Evolutionary conservation across 2,113 vertebrate species (phyloP), one percentile per base, ranked within the genome.

Genomic region (Heterocephalus glaber): DNA sequence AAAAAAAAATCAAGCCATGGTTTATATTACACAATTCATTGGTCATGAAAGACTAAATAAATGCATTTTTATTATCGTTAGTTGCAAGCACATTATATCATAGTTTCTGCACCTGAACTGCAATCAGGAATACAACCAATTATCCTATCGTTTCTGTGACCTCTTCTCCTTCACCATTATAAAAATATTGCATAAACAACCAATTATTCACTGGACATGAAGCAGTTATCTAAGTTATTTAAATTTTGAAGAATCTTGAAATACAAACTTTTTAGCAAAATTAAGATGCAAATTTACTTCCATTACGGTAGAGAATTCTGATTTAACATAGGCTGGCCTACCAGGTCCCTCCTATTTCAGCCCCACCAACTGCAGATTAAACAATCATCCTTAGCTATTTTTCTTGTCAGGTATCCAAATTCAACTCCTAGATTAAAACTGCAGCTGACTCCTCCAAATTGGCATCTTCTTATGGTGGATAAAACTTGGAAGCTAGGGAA

Each of bases 331-430:
- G 47, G 13, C 6, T 87, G 52, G n/a, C 28, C 86, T 90, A 54
- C 44, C 2, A 72, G 6, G 11, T 54, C n/a, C 93, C 2, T 83
- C 28, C 19, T 28, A 26, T 52, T 95, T 79, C 52, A 85, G 11
- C 24, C 11, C 44, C 17, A 28, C 11, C 56, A 35, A 30, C 10
- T 72, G 52, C n/a, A 89, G 41, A 33, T 14, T 79, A 24, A 58
- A 58, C 38, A 81, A 63, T 61, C 47, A 65, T 93, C 79, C 93
- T 89, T 81, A 80, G n/a, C 28, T 82, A 35, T 60, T 92, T 2
- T 96, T 94, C 2, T 96, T 94, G 81, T 82, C 81, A 82, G 33
- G 5, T 5, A 35, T 96, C 72, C 94, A 94, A 60, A 85, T 54
- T 86, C 60, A 89, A 70, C n/a, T 84, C 14, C 63, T 41, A 22